Conservation (phyloP, 2,797 vertebrate genomes). For the Megalops cyprinoides region DNA sequence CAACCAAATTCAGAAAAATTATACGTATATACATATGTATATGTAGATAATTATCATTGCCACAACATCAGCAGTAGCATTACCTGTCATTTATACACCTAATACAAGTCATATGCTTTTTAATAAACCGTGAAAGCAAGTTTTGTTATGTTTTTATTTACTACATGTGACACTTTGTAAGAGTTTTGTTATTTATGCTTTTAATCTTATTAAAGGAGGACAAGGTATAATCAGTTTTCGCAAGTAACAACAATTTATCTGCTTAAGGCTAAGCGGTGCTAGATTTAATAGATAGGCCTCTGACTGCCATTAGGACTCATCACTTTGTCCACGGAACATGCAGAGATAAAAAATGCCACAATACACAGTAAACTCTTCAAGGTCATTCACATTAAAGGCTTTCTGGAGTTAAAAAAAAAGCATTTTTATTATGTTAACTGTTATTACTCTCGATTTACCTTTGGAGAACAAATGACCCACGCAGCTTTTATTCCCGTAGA, state of each 20-base stretch:
- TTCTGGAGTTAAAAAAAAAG: constrained; percentile 9
- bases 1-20: neutral
- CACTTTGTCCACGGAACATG: constrained; percentile 5
- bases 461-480: constrained; percentile 60
- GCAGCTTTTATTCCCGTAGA: constrained; percentile 58
- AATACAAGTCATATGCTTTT: neutral
- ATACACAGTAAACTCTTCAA: constrained; percentile 1
- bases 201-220: neutral
- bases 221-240: neutral
- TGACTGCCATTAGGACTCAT: neutral
- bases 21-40: too few relatives aligned
- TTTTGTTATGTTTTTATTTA: neutral
- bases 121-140: neutral
- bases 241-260: neutral
- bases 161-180: neutral
- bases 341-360: constrained; percentile 14
- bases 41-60: too few relatives aligned
- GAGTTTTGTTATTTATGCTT: neutral
- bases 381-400: neutral
- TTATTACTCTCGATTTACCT: constrained; percentile 35
- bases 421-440: constrained; percentile 14
- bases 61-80: too few relatives aligned
- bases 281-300: neutral
- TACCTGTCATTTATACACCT: too few relatives aligned
- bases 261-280: neutral